Percentiles rank a stretch among this genome's conserved stretches.
These are phyloP conservation scores for Heliconius aoede DNA, from an alignment of 2,888 invertebrate species.

Conservation along the genomic window DNA sequence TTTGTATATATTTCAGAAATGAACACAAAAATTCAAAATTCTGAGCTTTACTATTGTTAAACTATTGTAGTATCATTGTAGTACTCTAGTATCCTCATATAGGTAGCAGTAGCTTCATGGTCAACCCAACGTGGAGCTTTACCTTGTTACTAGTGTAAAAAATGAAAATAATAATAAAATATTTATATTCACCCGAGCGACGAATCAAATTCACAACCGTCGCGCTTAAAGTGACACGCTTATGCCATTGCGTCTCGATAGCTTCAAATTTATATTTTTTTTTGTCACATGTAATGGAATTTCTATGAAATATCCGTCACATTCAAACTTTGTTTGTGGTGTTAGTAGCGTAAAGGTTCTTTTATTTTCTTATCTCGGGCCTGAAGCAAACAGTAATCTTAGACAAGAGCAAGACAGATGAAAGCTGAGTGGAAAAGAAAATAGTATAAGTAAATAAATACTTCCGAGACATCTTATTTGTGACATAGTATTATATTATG, in stretches of 20 bases:
- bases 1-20: constrained; percentile 6
- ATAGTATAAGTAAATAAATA: constrained; percentile 38
- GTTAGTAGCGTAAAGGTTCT: neutral
- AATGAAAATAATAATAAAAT: too few species aligned
- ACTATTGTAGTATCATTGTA: too few species aligned
- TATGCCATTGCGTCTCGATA: too few species aligned
- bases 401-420: constrained; percentile 37
- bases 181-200: too few species aligned
- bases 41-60: too few species aligned
- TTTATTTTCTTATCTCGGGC: constrained; percentile 23
- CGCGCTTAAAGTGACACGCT: too few species aligned
- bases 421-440: constrained; percentile 34
- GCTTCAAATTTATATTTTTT: too few species aligned
- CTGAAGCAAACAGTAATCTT: constrained; percentile 40
- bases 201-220: too few species aligned
- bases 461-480: constrained; percentile 21
- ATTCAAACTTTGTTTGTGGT: constrained; percentile 3
- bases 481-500: neutral
- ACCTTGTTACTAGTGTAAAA: too few species aligned
- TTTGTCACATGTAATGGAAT: neutral
- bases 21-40: neutral
- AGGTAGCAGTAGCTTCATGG: too few species aligned
- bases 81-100: too few species aligned
- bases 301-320: neutral
- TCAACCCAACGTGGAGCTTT: too few species aligned